Evolutionary conservation across 2,797 vertebrate species (phyloP), one percentile per base, ranked within the genome.

Genomic region (Psittacula echo): DNA sequence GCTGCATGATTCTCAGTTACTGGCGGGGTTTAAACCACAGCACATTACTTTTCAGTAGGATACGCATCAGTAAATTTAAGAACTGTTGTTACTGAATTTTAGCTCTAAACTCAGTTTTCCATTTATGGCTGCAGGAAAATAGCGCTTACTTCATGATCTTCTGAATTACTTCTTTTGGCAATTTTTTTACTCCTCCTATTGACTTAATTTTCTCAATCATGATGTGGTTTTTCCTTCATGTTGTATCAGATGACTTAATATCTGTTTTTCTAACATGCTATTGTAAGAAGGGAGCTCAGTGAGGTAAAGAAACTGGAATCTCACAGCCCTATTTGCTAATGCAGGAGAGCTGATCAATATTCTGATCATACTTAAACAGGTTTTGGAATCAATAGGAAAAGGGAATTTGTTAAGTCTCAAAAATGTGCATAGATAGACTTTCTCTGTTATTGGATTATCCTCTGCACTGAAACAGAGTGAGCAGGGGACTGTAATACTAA

Each of bases 331-430:
- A 30, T 6, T 54, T 64, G 30, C 37, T 47, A 72, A 75, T n/a
- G 32, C 17, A 76, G 48, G 90, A 56, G 10, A 67, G 17, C 42
- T 82, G 64, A 72, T 89, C 65, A 82, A 37, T 66, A 93, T 94
- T 90, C 86, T 72, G 61, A 61, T 78, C 81, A 74, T 56, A 76
- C 22, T 62, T 81, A 42, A 93, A 86, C 21, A 87, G 45, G 81
- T 89, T 92, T 80, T 79, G 45, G 64, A 82, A 87, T 87, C 75
- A 91, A 53, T 74, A 85, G 56, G 42, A 89, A 95, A 94, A 42
- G 26, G n/a, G 67, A 83, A 95, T 92, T 87, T 93, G 56, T 82
- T 92, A 87, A 85, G 51, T 72, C 81, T 87, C 56, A 41, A 89
- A 93, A 65, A 87, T 71, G 87, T 75, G 58, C 6, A 0, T 62